phyloP scores from a whole-genome alignment of 2,888 invertebrate genomes.

The Andrena chrysosceles region DNA sequence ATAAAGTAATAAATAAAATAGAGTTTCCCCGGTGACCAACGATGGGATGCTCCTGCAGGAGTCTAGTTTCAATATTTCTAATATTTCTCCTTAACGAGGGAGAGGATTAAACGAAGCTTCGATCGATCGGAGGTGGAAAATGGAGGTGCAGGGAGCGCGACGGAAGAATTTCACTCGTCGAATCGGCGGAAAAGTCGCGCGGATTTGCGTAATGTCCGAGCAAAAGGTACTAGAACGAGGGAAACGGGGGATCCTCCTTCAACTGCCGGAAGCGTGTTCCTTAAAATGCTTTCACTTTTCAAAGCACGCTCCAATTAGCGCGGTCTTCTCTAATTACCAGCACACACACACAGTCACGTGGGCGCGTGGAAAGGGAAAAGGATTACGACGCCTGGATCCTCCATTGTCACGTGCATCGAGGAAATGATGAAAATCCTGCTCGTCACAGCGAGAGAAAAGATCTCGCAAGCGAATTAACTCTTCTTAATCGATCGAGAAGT shows the following conservation, averaged over 20 bases:
- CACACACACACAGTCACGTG: slow-evolving; percentile 46
- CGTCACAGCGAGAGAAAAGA: no score
- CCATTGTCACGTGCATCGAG: neutral
- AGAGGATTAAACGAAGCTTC: neutral
- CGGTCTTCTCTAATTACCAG: slow-evolving; percentile 67
- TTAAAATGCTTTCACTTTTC: slow-evolving; percentile 72
- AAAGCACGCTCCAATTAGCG: slow-evolving; percentile 69
- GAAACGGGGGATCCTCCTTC: slow-evolving; percentile 11
- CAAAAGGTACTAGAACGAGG: slow-evolving; percentile 19
- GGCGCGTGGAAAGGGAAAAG: slow-evolving; percentile 37
- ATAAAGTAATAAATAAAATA: no score
- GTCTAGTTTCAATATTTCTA: no score
- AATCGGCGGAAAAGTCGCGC: slow-evolving; percentile 24
- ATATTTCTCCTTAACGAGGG: no score
- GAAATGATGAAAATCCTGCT: no score
- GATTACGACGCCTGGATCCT: slow-evolving; percentile 41
- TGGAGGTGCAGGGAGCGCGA: neutral
- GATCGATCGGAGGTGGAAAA: neutral
- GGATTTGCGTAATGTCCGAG: slow-evolving; percentile 19
- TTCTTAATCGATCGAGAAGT: no score
- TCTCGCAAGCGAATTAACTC: no score
- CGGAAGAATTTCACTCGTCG: slow-evolving; percentile 6
- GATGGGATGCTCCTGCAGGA: no score
- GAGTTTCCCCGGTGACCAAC: no score
- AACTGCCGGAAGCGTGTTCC: slow-evolving; percentile 66